phyloP scores from a whole-genome alignment of 2,797 vertebrate genomes.

The Peromyscus eremicus region DNA sequence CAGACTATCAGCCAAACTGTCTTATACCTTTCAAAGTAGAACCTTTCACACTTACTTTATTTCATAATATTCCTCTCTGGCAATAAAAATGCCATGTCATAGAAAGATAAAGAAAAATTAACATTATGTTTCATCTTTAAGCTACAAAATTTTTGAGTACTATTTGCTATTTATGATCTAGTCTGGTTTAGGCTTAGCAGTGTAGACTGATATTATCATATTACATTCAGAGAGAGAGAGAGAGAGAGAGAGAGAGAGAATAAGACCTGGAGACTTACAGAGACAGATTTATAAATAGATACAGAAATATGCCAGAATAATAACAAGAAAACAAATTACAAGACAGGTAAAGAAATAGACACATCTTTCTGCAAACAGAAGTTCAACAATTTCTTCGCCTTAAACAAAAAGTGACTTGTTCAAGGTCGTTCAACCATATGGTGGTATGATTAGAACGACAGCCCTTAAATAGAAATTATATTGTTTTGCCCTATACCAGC shows the following conservation, averaged over 20 bases:
- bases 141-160: background rate
- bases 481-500: background rate
- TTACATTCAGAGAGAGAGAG: background rate
- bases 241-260: no score
- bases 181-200: background rate
- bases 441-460: background rate
- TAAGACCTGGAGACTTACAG: background rate
- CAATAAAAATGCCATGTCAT: background rate
- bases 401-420: conserved; percentile 1
- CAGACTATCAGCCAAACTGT: background rate
- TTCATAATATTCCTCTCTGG: background rate
- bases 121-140: background rate
- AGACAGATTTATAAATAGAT: background rate
- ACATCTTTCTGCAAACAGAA: background rate
- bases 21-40: background rate
- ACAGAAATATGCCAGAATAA: background rate
- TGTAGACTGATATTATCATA: background rate
- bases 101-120: background rate
- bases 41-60: background rate
- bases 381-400: background rate
- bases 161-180: background rate
- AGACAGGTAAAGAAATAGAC: background rate
- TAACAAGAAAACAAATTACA: background rate
- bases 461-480: background rate
- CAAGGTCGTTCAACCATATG: background rate